phyloP scores from a whole-genome alignment of 2,888 invertebrate genomes.

The Eupithecia vulgata region DNA sequence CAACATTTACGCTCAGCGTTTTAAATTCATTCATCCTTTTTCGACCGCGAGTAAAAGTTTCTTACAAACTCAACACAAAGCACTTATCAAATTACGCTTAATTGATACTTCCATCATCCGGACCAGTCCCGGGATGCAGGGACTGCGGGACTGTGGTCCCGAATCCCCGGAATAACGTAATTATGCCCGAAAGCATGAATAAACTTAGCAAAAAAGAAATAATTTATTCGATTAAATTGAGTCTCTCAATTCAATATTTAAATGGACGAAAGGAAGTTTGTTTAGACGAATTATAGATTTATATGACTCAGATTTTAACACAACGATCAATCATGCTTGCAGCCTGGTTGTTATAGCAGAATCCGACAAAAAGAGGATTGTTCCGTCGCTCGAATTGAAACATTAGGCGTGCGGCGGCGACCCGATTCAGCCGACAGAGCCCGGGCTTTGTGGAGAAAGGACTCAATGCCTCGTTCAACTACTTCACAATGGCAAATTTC shows the following conservation, averaged over 20 bases:
- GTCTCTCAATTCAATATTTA: constrained; percentile 46
- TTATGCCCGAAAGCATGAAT: constrained; percentile 36
- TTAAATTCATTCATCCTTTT: background rate
- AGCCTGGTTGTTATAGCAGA: background rate
- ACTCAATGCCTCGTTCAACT: background rate
- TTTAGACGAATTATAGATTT: constrained; percentile 3
- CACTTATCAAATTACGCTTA: constrained; percentile 24
- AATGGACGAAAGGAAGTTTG: constrained; percentile 4
- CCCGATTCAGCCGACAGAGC: background rate
- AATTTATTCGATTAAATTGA: constrained; percentile 43
- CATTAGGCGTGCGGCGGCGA: background rate
- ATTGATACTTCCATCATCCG: constrained; percentile 21
- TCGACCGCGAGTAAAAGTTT: constrained; percentile 2
- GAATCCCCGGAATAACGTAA: constrained; percentile 34
- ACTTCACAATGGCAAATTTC: background rate
- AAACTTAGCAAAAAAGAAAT: constrained; percentile 34
- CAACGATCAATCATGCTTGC: background rate
- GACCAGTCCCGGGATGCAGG: constrained; percentile 7
- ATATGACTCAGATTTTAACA: too few relatives aligned
- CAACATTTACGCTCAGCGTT: background rate
- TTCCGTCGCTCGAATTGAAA: background rate
- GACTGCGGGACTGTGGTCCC: constrained; percentile 1
- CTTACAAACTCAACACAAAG: constrained; percentile 18
- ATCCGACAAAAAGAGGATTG: background rate
- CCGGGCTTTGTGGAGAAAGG: background rate